Evolutionary conservation across 2,113 vertebrate species (phyloP), one percentile per base, ranked within the genome.

Genomic region (Lepidothrix coronata): DNA sequence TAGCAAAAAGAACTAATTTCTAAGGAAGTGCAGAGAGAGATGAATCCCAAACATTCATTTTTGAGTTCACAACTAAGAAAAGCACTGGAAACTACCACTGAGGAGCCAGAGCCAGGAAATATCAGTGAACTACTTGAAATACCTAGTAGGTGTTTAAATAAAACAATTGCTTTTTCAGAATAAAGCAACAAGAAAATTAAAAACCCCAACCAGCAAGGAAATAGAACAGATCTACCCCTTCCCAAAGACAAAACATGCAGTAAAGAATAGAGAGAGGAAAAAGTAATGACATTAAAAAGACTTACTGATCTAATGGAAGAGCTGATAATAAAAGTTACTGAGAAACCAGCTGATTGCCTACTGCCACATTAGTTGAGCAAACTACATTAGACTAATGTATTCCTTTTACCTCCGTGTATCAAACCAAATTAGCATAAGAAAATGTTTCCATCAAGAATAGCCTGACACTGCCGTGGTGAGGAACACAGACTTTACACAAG

Each of bases 311-410:
- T 70, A 91, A 76, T 80, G 76, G 90, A 91, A 92, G 95, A 91
- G 95, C 83, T 91, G 93, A 79, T 89, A 93, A 91, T 82, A 94
- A 96, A 96, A 95, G 94, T 96, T 95, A 93, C 80, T 77, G 87
- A 77, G 94, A 95, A 96, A 95, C 92, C 88, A 84, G 80, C 0
- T 87, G 94, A 90, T 93, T 97, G 93, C 46, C 76, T 91, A 35
- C 71, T 85, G 81, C 52, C 83, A 94, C 91, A 91, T 96, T 96
- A 93, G 65, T 93, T 91, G 78, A 91, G 67, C 68, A 76, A 90
- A 88, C 80, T 59, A 12, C 66, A 44, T 92, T 72, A 92, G 92
- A 55, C 66, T 93, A 90, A 97, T 95, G 86, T 93, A 96, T 91
- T 89, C 93, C 85, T 77, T 95, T 76, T 77, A 73, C 63, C 77